Base-by-base conservation (phyloP, 2,113 vertebrate genomes). In the Ammodytes marinus region DNA sequence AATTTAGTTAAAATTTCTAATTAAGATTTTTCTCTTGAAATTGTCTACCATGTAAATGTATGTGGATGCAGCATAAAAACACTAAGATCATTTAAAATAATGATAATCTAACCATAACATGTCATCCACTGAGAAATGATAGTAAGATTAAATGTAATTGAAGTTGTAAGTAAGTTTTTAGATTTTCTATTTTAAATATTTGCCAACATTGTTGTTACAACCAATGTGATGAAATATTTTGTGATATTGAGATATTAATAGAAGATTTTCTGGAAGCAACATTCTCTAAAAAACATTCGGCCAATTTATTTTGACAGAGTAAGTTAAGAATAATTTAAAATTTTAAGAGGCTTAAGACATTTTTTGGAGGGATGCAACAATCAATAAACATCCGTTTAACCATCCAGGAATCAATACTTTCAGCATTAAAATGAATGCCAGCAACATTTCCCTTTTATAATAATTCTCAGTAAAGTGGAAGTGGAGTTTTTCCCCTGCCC, bases 361-460 rank as follows among this genome's bases (percentile, higher is more conserved):
- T 27, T 73, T 77, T 71, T 54, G 46, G 43, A 54, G 27, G 45
- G 46, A 70, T 54, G 27, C 14, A 74, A 49, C 43, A 82, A 85
- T 85, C 79, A 43, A 66, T 81, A 67, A 2, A 5, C 53, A 69
- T 84, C 74, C 58, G 69, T 86, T 74, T 69, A 10, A 66, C 45
- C 71, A 80, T 66, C 40, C 19, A 27, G 59, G 37, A 70, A 86
- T 86, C 83, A 45, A 77, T 86, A 79, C 61, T 45, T 66, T 10
- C 53, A 17, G 40, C 74, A 60, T 66, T 59, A 66, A 85, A 74
- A 83, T 78, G 53, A 86, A 75, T 80, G 50, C 57, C 11, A n/a
- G 47, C 72, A 45, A 39, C 49, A 43, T 46, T 12, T 46, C 6
- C 27, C 46, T 61, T 46, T 27, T 27, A 27, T 83, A 66, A 74